Base-by-base conservation (phyloP, 2,113 vertebrate species). In the Anoplopoma fimbria region DNA sequence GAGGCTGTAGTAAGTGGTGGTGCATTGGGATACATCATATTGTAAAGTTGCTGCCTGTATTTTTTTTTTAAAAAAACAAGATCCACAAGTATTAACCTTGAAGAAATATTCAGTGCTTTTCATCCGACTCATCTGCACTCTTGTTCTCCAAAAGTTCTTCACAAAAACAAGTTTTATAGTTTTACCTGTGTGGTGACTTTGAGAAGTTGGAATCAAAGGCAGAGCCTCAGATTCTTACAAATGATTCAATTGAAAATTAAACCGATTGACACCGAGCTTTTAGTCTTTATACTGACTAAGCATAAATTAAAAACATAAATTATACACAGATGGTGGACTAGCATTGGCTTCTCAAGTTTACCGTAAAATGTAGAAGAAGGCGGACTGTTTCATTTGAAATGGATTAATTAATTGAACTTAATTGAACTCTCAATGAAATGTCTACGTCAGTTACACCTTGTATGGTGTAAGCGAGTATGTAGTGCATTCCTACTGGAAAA, bases 131-230 rank as follows among this genome's bases (percentile, higher is more conserved):
- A 51, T 38, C 36, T 6, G 17, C 38, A 17, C 5, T 4, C 15
- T 49, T 9, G 9, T 58, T 75, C 71, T 74, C n/a, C 40, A 77
- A 34, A 64, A 0, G 34, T 55, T 82, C 3, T 73, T 19, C 19
- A 25, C 45, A 71, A 69, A 47, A 42, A n/a, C 19, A 23, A 8
- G 13, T 10, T 63, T 69, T 19, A 51, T 9, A 31, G 19, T 27
- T 6, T 14, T 12, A 31, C 19, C 9, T 67, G 10, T 47, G 2
- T 1, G 17, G 0, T 69, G 42, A 68, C 62, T 51, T 74, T 68
- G 40, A 69, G 27, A 80, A 49, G 64, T 31, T 29, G 2, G 57
- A 58, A 33, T 10, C 31, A n/a, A 51, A 78, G 45, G 14, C 49
- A 51, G 17, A 17, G 21, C n/a, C 2, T 69, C 14, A n/a, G 7